Evolutionary conservation across 2,888 invertebrate species (phyloP), one percentile per base, ranked within the genome.

Genomic region (Drosophila cognata): DNA sequence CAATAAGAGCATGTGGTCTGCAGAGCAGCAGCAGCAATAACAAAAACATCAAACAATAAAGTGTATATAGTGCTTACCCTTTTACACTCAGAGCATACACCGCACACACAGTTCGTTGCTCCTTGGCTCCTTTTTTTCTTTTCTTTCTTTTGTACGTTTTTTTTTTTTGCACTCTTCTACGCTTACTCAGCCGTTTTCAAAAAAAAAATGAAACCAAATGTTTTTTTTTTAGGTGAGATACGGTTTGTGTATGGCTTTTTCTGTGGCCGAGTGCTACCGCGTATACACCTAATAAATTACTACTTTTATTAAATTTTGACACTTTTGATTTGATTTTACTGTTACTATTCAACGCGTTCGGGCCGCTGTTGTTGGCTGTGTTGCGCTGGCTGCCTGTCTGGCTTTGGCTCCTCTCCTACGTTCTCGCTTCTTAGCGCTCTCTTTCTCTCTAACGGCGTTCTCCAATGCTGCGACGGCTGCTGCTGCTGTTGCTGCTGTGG

Each of bases 31-130:
- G 52, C 59, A 79, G 65, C 64, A 77, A 74, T 56, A 82, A 82
- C 81, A 80, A 77, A 71, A 81, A 80, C 77, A 81, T 61, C 63
- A 65, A 76, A 73, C 73, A 70, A 72, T 60, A 67, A 81, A 82
- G 60, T 70, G 69, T 66, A 74, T 71, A 87, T 84, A 84, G 84
- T 82, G 79, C 84, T 85, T 85, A 89, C 89, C 89, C 88, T 79
- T 89, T 89, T 69, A 68, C 89, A 89, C 84, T 70, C 79, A 81
- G 77, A 64, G 86, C 85, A 67, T 71, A 82, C 88, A 74, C 82
- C 77, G 71, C 80, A 82, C 83, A 82, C 83, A 88, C 88, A 85
- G 89, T 89, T 89, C 89, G 89, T 85, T 89, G 85, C 85, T 85
- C 89, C 89, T 89, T 84, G 80, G 88, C 80, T 88, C 82, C 82